Base-by-base conservation (phyloP, 1,140 invertebrate species). In the Tetramorium alpestre region DNA sequence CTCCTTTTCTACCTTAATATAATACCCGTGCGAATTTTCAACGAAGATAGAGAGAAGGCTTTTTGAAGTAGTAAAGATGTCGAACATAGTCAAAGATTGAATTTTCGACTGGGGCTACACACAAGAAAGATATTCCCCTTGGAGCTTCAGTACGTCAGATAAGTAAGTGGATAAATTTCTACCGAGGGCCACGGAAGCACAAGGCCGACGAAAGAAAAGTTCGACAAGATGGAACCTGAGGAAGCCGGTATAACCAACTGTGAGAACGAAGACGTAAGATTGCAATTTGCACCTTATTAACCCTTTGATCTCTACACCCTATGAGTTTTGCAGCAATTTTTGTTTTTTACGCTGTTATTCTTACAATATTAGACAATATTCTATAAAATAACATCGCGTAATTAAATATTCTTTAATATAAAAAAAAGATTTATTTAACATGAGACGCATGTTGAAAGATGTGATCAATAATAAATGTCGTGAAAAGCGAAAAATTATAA, bases 161-260 rank as follows among this genome's bases (percentile, higher is more conserved):
- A 86, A 86, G 75, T 88, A 80, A 88, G 84, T 82, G 75, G 87
- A 86, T 88, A 88, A 88, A 86, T 80, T 88, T 88, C 77, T 65
- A 70, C n/a, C 72, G 41, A 78, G 49, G 58, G 16, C 44, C 38
- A 16, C 60, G 69, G 49, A 69, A 86, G 38, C 25, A 33, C 33
- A 51, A 77, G 41, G 41, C 41, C 49, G 64, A 33, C 10, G 62
- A 85, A 51, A 76, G 75, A 78, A 85, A 78, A 77, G 75, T 78
- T 76, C 75, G 60, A 22, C 84, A 80, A 85, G 69, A 60, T 82
- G 54, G 25, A 72, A 3, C 41, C 54, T 10, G 51, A 18, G 38
- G 49, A 82, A 73, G 47, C 44, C 38, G 16, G n/a, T 80, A 67
- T 72, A 82, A 82, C 51, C 51, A 72, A 72, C 67, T 82, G 41